Base-by-base conservation (phyloP, 1,140 invertebrate species). In the Drosophila littoralis region DNA sequence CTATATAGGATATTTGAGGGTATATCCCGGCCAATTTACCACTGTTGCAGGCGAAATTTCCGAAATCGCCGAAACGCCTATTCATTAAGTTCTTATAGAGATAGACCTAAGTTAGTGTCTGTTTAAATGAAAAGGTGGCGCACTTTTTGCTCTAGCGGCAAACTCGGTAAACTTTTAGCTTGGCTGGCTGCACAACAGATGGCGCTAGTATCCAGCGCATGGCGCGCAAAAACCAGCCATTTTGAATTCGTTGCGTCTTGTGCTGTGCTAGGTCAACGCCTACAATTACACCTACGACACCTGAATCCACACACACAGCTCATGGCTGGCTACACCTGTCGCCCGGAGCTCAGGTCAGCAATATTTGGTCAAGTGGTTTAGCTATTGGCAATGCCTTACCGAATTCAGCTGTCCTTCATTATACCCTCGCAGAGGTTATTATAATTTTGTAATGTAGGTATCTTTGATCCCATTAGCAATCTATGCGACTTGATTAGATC, bases 331-430 rank as follows among this genome's bases (percentile, higher is more conserved):
- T 48, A 58, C 52, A 52, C 38, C 69, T 72, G 45, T 58, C 68
- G 42, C 35, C 45, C 15, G 2, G n/a, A n/a, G 17, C 5, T 13
- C 46, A n/a, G 42, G 50, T 45, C 67, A 42, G 72, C 58, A 63
- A 48, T 74, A 15, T 45, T 45, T 73, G 55, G 12, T 36, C 65
- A 61, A 69, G 65, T 74, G 66, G 65, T 54, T 60, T 46, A 52
- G 55, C 71, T 61, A 74, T 54, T 60, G 48, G 61, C 45, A 50
- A 58, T 51, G 69, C 51, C 51, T 57, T 61, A 57, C 43, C 33
- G 22, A 15, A n/a, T 35, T 28, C 70, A 68, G 71, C 48, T 61
- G 48, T 51, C 63, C 48, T 59, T 71, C 45, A 59, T 50, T 43
- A 48, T 45, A 13, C 6, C 7, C 7, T 0, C 17, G 45, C 17